A percentile compares a stretch with the other conserved stretches of the same genome.
Conservation (phyloP, 2,888 invertebrate species). For the Encarsia formosa region DNA sequence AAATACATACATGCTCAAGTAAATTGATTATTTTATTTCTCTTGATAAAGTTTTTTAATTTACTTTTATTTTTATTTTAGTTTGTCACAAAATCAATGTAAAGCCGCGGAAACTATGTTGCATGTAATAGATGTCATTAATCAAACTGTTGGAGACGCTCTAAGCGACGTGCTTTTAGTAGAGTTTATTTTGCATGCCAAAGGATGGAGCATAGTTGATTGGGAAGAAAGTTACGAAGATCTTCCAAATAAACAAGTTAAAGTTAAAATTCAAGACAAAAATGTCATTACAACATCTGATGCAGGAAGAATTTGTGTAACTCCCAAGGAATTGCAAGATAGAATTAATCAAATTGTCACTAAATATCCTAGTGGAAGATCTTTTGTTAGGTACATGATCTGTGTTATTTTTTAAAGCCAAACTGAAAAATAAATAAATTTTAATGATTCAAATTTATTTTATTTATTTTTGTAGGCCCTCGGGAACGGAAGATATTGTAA, state of each 20-base stretch:
- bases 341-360: constrained; percentile 68
- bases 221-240: constrained; percentile 80
- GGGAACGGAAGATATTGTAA: constrained; percentile 94
- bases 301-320: constrained; percentile 79
- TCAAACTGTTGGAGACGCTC: constrained; percentile 94
- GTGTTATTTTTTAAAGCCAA: background rate
- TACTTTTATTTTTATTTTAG: constrained; percentile 23
- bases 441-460: constrained; percentile 6
- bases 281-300: constrained; percentile 78
- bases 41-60: background rate
- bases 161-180: constrained; percentile 91
- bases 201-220: constrained; percentile 74
- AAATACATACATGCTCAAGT: constrained; percentile 6
- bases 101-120: constrained; percentile 62
- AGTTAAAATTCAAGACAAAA: constrained; percentile 83
- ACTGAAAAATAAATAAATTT: background rate
- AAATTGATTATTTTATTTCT: background rate
- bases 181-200: constrained; percentile 82
- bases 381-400: constrained; percentile 68
- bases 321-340: constrained; percentile 79
- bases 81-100: constrained; percentile 25
- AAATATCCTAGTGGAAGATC: constrained; percentile 71
- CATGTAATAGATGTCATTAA: constrained; percentile 82
- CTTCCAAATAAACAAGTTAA: constrained; percentile 85
- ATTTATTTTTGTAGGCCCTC: constrained; percentile 65